phyloP scores from a whole-genome alignment of 2,113 vertebrate genomes.

The Motacilla tschutschensis region DNA sequence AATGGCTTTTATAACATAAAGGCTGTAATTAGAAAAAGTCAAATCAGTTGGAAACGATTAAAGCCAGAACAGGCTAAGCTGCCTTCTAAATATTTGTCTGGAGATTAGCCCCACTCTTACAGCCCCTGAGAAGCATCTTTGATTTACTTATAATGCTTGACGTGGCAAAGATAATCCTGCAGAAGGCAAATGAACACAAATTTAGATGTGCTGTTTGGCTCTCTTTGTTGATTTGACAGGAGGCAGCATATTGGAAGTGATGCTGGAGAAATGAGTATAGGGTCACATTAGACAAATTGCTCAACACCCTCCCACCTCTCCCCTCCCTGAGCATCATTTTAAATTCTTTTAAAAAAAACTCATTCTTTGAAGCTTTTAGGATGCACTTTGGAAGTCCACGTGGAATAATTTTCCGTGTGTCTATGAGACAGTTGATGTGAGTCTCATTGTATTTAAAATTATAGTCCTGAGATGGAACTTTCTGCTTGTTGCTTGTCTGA shows the following conservation, averaged over 20 bases:
- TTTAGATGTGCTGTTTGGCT: constrained; percentile 70
- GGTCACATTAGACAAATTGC: constrained; percentile 77
- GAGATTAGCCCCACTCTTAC: constrained; percentile 74
- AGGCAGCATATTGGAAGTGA: constrained; percentile 62
- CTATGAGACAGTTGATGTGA: constrained; percentile 74
- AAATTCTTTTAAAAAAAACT: constrained; percentile 67
- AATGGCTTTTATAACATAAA: constrained; percentile 82
- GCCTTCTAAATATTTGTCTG: constrained; percentile 83
- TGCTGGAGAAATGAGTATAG: constrained; percentile 49
- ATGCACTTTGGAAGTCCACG: constrained; percentile 78
- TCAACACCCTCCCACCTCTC: neutral
- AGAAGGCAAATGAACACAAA: constrained; percentile 73
- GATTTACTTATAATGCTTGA: constrained; percentile 76
- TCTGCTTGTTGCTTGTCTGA: constrained; percentile 72
- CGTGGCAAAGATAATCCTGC: constrained; percentile 73
- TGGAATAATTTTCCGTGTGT: constrained; percentile 76
- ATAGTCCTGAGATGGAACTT: constrained; percentile 79
- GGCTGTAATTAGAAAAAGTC: constrained; percentile 85
- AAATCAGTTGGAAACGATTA: constrained; percentile 84
- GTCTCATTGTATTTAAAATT: constrained; percentile 85
- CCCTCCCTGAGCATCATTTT: constrained; percentile 41
- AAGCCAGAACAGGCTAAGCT: constrained; percentile 76
- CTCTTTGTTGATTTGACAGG: constrained; percentile 70
- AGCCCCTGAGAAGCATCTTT: constrained; percentile 74
- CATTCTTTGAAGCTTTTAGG: constrained; percentile 75